Conservation (phyloP, 2,113 vertebrate species). For the Coreoperca whiteheadi region DNA sequence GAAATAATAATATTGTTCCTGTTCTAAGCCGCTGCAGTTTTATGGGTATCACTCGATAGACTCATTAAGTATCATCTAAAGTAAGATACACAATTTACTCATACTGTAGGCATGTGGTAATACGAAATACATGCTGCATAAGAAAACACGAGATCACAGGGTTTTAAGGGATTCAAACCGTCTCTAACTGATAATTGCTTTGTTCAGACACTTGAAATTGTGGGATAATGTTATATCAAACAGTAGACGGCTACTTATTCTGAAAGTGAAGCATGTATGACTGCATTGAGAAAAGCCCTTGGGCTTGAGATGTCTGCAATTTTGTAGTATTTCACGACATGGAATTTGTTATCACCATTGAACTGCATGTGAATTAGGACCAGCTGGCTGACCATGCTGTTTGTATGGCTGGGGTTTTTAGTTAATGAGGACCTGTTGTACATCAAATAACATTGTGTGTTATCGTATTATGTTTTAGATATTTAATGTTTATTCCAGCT, state of each 20-base stretch:
- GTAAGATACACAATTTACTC: background rate
- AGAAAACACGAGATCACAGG: background rate
- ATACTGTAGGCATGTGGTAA: background rate
- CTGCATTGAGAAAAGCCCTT: background rate
- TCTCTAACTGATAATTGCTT: background rate
- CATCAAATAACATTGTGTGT: constrained; percentile 46
- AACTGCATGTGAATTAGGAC: constrained; percentile 34
- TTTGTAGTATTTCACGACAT: constrained; percentile 22
- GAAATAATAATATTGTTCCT: background rate
- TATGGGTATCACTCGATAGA: background rate
- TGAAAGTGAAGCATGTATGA: background rate
- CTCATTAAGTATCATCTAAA: background rate
- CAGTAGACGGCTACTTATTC: background rate
- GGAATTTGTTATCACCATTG: constrained; percentile 37
- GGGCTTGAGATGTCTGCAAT: background rate
- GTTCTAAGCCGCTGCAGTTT: background rate
- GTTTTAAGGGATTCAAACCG: background rate
- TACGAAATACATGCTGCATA: background rate
- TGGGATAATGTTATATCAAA: background rate
- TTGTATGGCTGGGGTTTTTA: constrained; percentile 23
- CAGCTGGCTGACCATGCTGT: constrained; percentile 41
- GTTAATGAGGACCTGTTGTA: constrained; percentile 55
- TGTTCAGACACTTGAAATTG: background rate
- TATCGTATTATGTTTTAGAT: constrained; percentile 42
- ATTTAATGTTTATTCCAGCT: constrained; percentile 52